A percentile compares a stretch with the other conserved stretches of the same genome.
Evolutionary conservation across 2,797 vertebrate genomes (phyloP).

Genomic region (Lutjanus campechanus): DNA sequence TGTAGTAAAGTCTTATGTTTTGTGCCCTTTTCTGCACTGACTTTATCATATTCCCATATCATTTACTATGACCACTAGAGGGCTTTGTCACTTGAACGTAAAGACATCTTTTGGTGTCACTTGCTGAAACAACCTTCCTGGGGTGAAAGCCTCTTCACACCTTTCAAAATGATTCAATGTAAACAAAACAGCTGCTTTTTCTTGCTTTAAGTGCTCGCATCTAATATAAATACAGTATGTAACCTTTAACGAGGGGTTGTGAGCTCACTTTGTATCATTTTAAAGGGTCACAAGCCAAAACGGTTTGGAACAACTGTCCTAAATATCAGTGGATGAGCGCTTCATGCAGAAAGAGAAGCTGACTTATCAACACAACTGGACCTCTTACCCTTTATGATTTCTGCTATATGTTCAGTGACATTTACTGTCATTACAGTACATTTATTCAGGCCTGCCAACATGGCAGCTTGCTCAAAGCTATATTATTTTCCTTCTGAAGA

Average conservation of each 20-base stretch:
- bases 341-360: neutral
- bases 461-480: neutral
- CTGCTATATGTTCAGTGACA: constrained; percentile 3
- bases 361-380: neutral
- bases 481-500: neutral
- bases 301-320: neutral
- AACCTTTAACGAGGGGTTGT: neutral
- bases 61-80: too few species aligned
- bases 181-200: neutral
- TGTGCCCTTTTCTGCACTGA: too few species aligned
- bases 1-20: too few species aligned
- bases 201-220: neutral
- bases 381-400: neutral
- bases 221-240: neutral
- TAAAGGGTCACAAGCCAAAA: constrained; percentile 9
- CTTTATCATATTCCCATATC: too few species aligned
- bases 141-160: neutral
- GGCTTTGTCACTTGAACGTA: too few species aligned
- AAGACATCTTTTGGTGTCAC: too few species aligned
- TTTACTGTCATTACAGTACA: neutral
- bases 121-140: too few species aligned
- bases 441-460: constrained; percentile 1
- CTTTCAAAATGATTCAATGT: neutral
- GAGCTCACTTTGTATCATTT: neutral
- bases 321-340: neutral